Percentiles rank a stretch among this genome's conserved stretches.
These are phyloP conservation scores for Cerceris rybyensis DNA, from an alignment of 2,888 invertebrate genomes.

Conservation along the genomic window DNA sequence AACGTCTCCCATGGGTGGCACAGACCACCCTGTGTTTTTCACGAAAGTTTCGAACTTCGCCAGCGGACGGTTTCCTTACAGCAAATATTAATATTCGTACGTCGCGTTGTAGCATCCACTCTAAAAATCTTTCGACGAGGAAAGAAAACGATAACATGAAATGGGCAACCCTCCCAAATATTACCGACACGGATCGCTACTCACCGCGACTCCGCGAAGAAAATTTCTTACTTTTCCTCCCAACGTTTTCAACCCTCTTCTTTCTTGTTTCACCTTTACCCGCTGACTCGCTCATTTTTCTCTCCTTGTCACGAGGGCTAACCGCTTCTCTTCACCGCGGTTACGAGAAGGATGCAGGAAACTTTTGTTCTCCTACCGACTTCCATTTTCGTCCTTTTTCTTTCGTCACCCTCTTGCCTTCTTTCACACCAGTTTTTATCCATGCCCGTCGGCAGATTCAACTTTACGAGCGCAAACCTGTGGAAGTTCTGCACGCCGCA, in stretches of 20 bases:
- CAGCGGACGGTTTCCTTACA: not conserved
- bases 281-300: slow-evolving; percentile 30
- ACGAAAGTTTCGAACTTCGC: not conserved
- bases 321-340: slow-evolving; percentile 51
- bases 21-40: not conserved
- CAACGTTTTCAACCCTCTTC: slow-evolving; percentile 10
- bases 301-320: slow-evolving; percentile 18
- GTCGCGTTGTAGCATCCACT: not conserved
- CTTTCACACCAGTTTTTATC: slow-evolving; percentile 31
- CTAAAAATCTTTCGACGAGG: slow-evolving; percentile 1
- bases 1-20: too few relatives aligned
- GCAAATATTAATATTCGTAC: not conserved
- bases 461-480: slow-evolving; percentile 69
- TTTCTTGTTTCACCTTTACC: slow-evolving; percentile 5
- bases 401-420: slow-evolving; percentile 21
- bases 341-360: slow-evolving; percentile 51
- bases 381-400: slow-evolving; percentile 38
- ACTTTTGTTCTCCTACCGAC: slow-evolving; percentile 65
- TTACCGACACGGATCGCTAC: slow-evolving; percentile 57
- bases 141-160: not conserved
- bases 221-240: slow-evolving; percentile 39
- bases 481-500: slow-evolving; percentile 52
- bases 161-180: slow-evolving; percentile 31
- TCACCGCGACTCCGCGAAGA: slow-evolving; percentile 39
- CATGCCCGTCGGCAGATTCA: slow-evolving; percentile 68